Base-by-base conservation (phyloP, 1,140 invertebrate genomes). In the Sitobion miscanthi region DNA sequence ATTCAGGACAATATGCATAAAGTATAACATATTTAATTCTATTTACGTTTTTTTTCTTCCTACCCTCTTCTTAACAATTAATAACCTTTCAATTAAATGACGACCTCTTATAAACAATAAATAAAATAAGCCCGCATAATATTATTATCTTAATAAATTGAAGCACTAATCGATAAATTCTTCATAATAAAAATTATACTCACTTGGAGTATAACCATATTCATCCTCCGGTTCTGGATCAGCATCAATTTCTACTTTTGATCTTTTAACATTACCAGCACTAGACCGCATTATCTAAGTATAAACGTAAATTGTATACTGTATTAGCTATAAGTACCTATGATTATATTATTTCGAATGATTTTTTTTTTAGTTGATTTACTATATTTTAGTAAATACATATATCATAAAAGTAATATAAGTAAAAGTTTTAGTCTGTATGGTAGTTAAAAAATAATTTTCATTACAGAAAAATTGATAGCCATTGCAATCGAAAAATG, bases 121-220 rank as follows among this genome's bases (percentile, higher is more conserved):
- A 89, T 86, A 86, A 86, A 86, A 17, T 42, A 89, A 38, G 3
- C 30, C 52, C 8, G 35, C 35, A 30, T 49, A 17, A 54, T 86
- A 45, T 57, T 86, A 45, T 57, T 17, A 69, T n/a, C 11, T n/a
- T 69, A 4, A n/a, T 77, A 77, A 77, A 77, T 77, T 77, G 14
- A n/a, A 77, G 30, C 14, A 77, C 14, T 77, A 30, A 77, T n/a
- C 11, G 11, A 69, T 77, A 77, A 77, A 77, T 77, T 77, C 17
- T 35, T n/a, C 62, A n/a, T 35, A 77, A 6, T 77, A 93, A 77
- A 94, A 45, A 83, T 85, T 62, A 91, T 30, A 97, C 97, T 98
- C 96, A 99, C 98, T 97, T 95, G 95, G 96, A 11, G 98, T 99
- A 95, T 99, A 99, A 52, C 98, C 98, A 95, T 97, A 99, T 93